Evolutionary conservation across 2,888 invertebrate species (phyloP).

Genomic region (Aelia acuminata): DNA sequence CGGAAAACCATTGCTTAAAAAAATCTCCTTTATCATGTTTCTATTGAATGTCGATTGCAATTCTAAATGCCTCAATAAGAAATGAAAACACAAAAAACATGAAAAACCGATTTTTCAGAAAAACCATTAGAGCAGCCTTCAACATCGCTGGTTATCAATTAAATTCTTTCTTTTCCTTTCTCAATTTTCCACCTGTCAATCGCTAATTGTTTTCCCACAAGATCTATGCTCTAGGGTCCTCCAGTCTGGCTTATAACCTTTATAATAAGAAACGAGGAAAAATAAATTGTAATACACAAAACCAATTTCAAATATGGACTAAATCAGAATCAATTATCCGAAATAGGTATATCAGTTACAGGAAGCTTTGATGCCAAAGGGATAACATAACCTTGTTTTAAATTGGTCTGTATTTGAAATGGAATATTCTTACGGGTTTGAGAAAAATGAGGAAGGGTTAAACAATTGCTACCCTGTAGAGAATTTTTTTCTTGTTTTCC

Average conservation of each 20-base stretch:
- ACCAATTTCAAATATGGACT: neutral
- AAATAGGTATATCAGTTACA: no score
- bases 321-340: neutral
- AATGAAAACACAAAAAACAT: neutral
- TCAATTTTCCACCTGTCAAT: neutral
- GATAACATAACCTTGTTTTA: no score
- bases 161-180: neutral
- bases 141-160: neutral
- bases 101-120: constrained; percentile 1
- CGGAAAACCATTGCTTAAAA: no score
- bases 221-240: neutral
- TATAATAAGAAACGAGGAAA: neutral
- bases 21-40: no score
- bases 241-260: neutral
- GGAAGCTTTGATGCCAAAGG: no score
- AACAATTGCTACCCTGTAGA: neutral
- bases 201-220: neutral
- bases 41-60: neutral
- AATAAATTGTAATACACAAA: neutral
- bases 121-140: neutral
- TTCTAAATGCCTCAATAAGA: neutral
- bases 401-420: no score
- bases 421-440: neutral
- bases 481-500: neutral
- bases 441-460: neutral